Base-by-base conservation (phyloP, 1,140 invertebrate species). In the Drosophila setifemur region DNA sequence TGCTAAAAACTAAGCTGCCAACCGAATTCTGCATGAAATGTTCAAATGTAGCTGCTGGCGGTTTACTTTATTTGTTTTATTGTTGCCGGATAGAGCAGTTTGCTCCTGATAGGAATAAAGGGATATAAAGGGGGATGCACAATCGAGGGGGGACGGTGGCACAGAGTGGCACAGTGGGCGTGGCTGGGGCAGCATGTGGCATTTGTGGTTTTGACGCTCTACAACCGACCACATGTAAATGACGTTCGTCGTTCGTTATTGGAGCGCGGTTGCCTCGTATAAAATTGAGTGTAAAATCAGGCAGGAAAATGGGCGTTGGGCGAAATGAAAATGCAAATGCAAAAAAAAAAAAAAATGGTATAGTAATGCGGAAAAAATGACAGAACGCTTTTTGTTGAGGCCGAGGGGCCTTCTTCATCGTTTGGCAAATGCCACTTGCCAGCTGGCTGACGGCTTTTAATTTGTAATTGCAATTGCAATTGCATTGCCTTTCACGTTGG, bases 191-290 rank as follows among this genome's bases (percentile, higher is more conserved):
- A 87, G 76, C 75, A 87, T 86, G 81, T 87, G 81, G 82, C 76
- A 87, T 86, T 87, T 86, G 81, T 70, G 81, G 81, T 87, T 87
- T 87, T 81, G 82, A 87, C 82, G 82, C 82, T 86, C 82, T 81
- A 76, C 82, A 85, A 85, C 73, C 81, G 69, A 73, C 82, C 81
- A 75, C 81, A 86, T 86, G 81, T 87, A 86, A 86, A 86, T 86
- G 81, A 81, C 81, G 74, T 86, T 86, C 82, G 81, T 87, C 81
- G 81, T 86, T 86, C 82, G 81, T 87, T 87, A 87, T 86, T 87
- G 81, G 67, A 64, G 79, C 81, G 71, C 71, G 81, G 79, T 85
- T 57, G 58, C 55, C 71, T 75, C 66, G 75, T 72, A 82, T 86
- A 85, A 81, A 85, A 86, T 81, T 83, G 64, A 71, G 60, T 74